These are phyloP conservation scores for Aptenodytes patagonicus DNA, from an alignment of 2,113 vertebrate species.

Conservation along the genomic window DNA sequence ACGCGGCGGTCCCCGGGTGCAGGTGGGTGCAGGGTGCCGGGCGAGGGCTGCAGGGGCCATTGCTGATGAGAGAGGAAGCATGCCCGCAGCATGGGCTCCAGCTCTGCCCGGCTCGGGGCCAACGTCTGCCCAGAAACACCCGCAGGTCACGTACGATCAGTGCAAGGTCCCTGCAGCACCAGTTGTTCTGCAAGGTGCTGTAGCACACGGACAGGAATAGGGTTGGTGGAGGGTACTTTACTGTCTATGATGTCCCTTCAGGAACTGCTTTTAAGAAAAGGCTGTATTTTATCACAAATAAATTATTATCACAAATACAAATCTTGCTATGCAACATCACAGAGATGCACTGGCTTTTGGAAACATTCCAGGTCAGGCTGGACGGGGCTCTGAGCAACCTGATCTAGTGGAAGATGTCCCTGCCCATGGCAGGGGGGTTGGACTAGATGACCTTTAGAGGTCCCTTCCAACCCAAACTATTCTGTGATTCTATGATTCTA, in stretches of 20 bases:
- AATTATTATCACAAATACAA: background rate
- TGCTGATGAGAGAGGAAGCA: background rate
- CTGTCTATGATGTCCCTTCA: background rate
- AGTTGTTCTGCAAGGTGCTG: background rate
- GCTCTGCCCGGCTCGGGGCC: accelerated
- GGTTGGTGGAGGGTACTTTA: background rate
- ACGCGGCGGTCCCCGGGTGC: accelerated
- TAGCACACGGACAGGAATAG: accelerated
- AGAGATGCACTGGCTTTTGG: background rate
- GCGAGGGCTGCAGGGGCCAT: background rate
- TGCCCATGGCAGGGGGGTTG: too few species aligned
- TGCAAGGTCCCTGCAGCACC: accelerated
- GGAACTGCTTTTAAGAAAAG: background rate
- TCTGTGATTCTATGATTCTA: too few species aligned
- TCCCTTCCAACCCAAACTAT: too few species aligned
- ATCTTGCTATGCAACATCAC: too few species aligned
- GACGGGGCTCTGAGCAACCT: too few species aligned
- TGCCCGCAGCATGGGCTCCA: accelerated
- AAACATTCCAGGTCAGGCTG: too few species aligned
- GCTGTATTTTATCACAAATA: too few species aligned
- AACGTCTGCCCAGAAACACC: background rate
- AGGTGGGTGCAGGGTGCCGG: accelerated
- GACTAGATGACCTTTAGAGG: too few species aligned
- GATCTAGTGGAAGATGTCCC: too few species aligned
- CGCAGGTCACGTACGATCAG: accelerated